Conservation (phyloP, 1,140 invertebrate species). For the Drosophila teissieri region DNA sequence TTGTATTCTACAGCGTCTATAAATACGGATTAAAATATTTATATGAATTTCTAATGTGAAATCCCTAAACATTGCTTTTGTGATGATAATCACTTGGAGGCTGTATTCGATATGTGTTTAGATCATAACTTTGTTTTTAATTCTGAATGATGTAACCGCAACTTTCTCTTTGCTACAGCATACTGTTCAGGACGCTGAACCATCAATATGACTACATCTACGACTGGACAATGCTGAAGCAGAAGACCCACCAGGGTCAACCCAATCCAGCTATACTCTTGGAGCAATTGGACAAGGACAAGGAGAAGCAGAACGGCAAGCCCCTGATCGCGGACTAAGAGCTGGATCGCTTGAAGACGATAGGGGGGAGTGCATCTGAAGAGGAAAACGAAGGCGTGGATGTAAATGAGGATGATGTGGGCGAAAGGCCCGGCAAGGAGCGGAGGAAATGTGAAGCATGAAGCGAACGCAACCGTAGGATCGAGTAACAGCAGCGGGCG, state of each 20-base stretch:
- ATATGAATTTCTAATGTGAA: too few species aligned
- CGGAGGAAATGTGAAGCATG: background rate
- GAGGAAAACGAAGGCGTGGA: background rate
- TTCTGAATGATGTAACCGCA: background rate
- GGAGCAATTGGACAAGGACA: constrained; percentile 81
- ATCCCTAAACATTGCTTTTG: too few species aligned
- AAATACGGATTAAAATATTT: too few species aligned
- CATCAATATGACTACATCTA: constrained; percentile 99
- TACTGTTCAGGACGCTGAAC: constrained; percentile 99
- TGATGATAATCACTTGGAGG: background rate
- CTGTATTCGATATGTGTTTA: background rate
- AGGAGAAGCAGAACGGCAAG: constrained; percentile 81
- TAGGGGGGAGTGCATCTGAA: constrained; percentile 4
- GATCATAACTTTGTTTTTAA: background rate
- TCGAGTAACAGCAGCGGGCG: background rate
- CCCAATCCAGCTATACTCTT: constrained; percentile 79
- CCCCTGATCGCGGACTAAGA: constrained; percentile 74
- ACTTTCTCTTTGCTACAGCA: constrained; percentile 86
- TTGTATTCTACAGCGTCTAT: too few species aligned
- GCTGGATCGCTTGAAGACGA: background rate
- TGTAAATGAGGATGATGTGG: background rate
- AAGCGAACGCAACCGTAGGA: background rate
- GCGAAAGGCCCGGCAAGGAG: background rate
- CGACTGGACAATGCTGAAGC: constrained; percentile 99
- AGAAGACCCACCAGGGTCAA: constrained; percentile 87